These are phyloP conservation scores for Pseudonaja textilis DNA, from an alignment of 2,113 vertebrate genomes.

Conservation along the genomic window DNA sequence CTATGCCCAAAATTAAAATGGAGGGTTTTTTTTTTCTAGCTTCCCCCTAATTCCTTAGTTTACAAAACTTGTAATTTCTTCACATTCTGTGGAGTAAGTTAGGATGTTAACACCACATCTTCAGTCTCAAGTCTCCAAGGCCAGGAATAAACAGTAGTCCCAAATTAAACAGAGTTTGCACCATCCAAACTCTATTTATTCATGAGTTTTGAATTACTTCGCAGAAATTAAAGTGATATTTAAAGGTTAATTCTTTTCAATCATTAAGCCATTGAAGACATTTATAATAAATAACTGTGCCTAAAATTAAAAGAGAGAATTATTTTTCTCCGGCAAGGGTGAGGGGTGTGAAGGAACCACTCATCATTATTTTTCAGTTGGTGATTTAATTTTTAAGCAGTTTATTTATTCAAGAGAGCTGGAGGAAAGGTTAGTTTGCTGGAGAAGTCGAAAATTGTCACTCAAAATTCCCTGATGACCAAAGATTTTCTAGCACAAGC, in stretches of 20 bases:
- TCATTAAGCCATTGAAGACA: neutral
- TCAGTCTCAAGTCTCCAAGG: too few relatives aligned
- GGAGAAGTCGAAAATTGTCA: neutral
- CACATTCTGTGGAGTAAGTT: too few relatives aligned
- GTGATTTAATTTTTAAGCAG: neutral
- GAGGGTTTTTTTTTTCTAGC: neutral
- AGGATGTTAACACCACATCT: neutral
- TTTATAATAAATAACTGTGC: neutral
- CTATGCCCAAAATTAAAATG: neutral
- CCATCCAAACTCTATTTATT: neutral
- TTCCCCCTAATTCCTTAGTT: neutral
- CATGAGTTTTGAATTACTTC: neutral
- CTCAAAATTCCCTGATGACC: neutral
- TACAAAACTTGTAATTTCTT: neutral
- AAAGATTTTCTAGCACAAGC: neutral
- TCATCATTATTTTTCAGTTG: neutral
- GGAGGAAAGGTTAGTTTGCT: neutral
- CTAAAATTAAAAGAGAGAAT: neutral
- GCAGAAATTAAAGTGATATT: neutral
- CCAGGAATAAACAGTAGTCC: neutral
- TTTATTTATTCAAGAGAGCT: neutral
- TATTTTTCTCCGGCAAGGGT: neutral
- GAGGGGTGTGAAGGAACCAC: neutral
- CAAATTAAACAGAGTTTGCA: neutral
- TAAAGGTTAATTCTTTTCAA: neutral